These are phyloP conservation scores for Onychostoma macrolepis DNA, from an alignment of 2,113 vertebrate species.

Conservation along the genomic window DNA sequence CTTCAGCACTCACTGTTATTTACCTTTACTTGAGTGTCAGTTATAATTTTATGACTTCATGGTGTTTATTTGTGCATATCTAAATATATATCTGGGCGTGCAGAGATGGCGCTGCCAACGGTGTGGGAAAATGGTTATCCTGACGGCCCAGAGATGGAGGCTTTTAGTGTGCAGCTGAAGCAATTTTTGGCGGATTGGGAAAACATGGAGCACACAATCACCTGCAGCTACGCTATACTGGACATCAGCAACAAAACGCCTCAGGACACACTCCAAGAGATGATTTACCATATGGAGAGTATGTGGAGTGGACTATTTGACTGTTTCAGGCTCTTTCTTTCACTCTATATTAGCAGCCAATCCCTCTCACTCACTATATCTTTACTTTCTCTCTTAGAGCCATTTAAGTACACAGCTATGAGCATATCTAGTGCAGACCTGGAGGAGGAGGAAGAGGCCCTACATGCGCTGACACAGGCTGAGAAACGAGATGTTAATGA, in stretches of 20 bases:
- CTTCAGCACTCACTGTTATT: not conserved
- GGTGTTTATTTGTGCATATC: conserved; percentile 13
- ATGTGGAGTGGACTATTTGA: conserved; percentile 65
- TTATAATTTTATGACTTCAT: not conserved
- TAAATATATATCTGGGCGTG: not conserved
- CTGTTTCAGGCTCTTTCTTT: not conserved
- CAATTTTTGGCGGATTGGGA: conserved; percentile 77
- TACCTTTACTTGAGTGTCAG: not conserved
- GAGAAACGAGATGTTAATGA: conserved; percentile 66
- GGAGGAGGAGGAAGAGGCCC: conserved; percentile 84
- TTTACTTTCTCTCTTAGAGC: conserved; percentile 70
- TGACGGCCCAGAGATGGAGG: conserved; percentile 82
- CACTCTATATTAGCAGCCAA: not conserved
- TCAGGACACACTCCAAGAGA: conserved; percentile 79
- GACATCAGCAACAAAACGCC: conserved; percentile 81
- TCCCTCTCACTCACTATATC: not conserved
- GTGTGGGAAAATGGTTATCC: conserved; percentile 78
- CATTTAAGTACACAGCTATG: conserved; percentile 79
- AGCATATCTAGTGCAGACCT: conserved; percentile 79
- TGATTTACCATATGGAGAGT: conserved; percentile 83
- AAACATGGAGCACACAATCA: conserved; percentile 66
- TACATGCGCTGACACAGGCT: conserved; percentile 70
- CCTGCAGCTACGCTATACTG: conserved; percentile 63
- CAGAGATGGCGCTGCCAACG: conserved; percentile 71
- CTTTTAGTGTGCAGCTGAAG: conserved; percentile 69